Conservation (phyloP, 1,140 invertebrate genomes). For the Bombus sibiricus region DNA sequence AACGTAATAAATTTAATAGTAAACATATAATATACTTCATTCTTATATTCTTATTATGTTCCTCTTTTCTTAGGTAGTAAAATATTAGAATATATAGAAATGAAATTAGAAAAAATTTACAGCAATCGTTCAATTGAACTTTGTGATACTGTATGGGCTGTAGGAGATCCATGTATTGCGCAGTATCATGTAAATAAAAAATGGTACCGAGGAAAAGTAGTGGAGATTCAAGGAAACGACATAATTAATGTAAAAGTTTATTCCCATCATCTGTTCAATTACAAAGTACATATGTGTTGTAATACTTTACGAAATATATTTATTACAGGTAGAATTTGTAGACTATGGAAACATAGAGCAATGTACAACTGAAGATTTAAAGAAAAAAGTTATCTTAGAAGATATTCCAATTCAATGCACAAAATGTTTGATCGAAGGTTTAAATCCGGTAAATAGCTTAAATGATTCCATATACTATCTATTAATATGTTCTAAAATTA, state of each 20-base stretch:
- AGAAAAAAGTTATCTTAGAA: slow-evolving; percentile 84
- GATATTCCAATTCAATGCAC: slow-evolving; percentile 83
- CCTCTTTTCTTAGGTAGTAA: slow-evolving; percentile 18
- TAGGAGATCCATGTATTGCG: slow-evolving; percentile 86
- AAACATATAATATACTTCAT: neutral
- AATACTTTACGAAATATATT: neutral
- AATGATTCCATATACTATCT: neutral
- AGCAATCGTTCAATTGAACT: slow-evolving; percentile 78
- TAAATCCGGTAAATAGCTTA: slow-evolving; percentile 75
- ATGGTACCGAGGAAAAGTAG: slow-evolving; percentile 83
- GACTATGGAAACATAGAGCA: slow-evolving; percentile 83
- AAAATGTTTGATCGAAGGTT: slow-evolving; percentile 75
- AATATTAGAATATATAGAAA: slow-evolving; percentile 17
- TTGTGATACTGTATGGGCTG: slow-evolving; percentile 81
- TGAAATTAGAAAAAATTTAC: slow-evolving; percentile 82
- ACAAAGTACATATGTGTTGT: slow-evolving; percentile 24
- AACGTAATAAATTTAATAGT: neutral
- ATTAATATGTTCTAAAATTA: neutral
- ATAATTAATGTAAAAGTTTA: slow-evolving; percentile 62
- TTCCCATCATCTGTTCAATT: slow-evolving; percentile 12
- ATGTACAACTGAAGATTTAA: slow-evolving; percentile 82
- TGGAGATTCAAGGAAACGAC: slow-evolving; percentile 57
- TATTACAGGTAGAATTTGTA: slow-evolving; percentile 78
- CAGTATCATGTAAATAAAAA: slow-evolving; percentile 84
- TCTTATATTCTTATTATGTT: neutral